Conservation (phyloP, 1,140 invertebrate species). For the Glossosoma conforme region DNA sequence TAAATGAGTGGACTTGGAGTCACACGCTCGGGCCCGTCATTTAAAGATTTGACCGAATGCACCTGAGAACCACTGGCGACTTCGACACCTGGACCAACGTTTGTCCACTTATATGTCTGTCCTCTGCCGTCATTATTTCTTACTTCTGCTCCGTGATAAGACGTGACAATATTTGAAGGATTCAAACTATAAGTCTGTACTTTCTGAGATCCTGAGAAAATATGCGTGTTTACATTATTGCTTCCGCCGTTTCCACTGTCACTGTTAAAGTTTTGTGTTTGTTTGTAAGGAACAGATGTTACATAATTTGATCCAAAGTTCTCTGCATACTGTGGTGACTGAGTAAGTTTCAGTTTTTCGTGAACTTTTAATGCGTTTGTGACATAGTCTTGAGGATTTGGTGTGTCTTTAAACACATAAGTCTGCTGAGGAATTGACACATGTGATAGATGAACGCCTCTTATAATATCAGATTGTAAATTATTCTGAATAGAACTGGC, state of each 20-base stretch:
- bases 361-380: slow-evolving; percentile 45
- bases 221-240: slow-evolving; percentile 13
- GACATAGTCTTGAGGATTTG: slow-evolving; percentile 43
- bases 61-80: slow-evolving; percentile 14
- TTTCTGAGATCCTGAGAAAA: slow-evolving; percentile 10
- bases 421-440: slow-evolving; percentile 21
- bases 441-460: slow-evolving; percentile 28
- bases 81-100: slow-evolving; percentile 19
- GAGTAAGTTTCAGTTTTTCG: slow-evolving; percentile 43
- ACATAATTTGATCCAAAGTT: slow-evolving; percentile 4
- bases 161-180: slow-evolving; percentile 17
- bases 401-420: slow-evolving; percentile 18
- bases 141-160: slow-evolving; percentile 32
- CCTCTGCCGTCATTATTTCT: slow-evolving; percentile 35
- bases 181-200: slow-evolving; percentile 4
- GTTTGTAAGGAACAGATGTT: slow-evolving; percentile 13
- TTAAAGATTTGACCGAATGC: slow-evolving; percentile 13
- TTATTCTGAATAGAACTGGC: slow-evolving; percentile 4
- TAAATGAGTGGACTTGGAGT: slow-evolving; percentile 32
- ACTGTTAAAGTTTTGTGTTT: slow-evolving; percentile 13
- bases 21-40: slow-evolving; percentile 5
- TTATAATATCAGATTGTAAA: slow-evolving; percentile 20
- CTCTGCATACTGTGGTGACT: slow-evolving; percentile 6
- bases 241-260: slow-evolving; percentile 13
- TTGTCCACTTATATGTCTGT: slow-evolving; percentile 25